Conservation (phyloP, 2,113 vertebrate genomes). For the Oncorhynchus clarkii region DNA sequence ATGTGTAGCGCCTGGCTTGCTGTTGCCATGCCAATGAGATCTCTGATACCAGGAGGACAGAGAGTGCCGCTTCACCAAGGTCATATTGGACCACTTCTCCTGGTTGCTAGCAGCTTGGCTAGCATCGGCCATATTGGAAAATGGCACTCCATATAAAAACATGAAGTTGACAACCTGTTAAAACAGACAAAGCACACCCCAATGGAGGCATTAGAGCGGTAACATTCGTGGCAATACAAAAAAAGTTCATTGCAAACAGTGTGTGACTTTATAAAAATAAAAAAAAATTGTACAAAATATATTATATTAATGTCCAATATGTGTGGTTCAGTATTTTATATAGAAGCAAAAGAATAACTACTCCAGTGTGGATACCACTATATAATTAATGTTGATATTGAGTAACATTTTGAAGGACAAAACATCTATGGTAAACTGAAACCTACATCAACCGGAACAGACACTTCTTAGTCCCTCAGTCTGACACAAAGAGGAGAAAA, state of each 20-base stretch:
- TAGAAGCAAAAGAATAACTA: too few relatives aligned
- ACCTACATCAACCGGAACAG: not conserved
- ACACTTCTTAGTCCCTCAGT: slow-evolving; percentile 9
- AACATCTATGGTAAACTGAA: too few relatives aligned
- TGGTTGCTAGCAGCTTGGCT: slow-evolving; percentile 10
- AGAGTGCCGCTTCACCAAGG: slow-evolving; percentile 21
- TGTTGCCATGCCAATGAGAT: slow-evolving; percentile 5
- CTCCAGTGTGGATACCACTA: too few relatives aligned
- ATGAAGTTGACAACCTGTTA: slow-evolving; percentile 49
- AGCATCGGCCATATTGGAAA: slow-evolving; percentile 26
- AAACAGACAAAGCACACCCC: not conserved
- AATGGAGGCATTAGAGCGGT: too few relatives aligned
- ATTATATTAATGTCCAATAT: too few relatives aligned
- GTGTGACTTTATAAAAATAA: too few relatives aligned
- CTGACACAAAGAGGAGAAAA: slow-evolving; percentile 18
- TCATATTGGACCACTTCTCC: slow-evolving; percentile 30
- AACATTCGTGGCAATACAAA: too few relatives aligned
- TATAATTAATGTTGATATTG: too few relatives aligned
- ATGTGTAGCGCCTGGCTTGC: slow-evolving; percentile 19
- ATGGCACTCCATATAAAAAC: slow-evolving; percentile 25
- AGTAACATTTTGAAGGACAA: too few relatives aligned
- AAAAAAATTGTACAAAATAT: too few relatives aligned
- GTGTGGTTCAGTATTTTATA: too few relatives aligned
- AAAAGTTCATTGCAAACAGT: not conserved
- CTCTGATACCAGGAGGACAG: slow-evolving; percentile 34